Evolutionary conservation across 1,140 invertebrate species (phyloP), one percentile per base, ranked within the genome.

Genomic region (Macrotrachela quadricornifera): DNA sequence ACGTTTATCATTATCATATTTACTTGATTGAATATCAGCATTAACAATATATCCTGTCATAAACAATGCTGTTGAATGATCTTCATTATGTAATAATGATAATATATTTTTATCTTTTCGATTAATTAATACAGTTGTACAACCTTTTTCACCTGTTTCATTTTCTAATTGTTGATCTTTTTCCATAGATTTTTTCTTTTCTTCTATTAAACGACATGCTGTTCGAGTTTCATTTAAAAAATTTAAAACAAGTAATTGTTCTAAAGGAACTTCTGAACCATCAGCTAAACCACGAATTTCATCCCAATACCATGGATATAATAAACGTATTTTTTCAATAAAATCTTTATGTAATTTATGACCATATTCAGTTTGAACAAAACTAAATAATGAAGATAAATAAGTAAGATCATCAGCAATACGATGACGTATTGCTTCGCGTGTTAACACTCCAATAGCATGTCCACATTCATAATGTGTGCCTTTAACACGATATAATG

Each of bases 61-160:
- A 30, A 47, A 53, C 11, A 53, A 18, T 21, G 51, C 17, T 6
- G 14, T 15, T 0, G 39, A 17, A 21, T 21, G n/a, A 30, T 53
- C 51, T 53, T 53, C 51, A 48, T 53, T 53, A 37, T 53, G 51
- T n/a, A 53, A 30, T n/a, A 53, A 10, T 15, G 16, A 46, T 46
- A 21, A 53, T 17, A 43, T 37, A 21, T 14, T 0, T 18, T 14
- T 39, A 38, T 39, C 8, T 37, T 46, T 42, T 18, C 6, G 12
- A n/a, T 14, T 15, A 43, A 53, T 12, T 21, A 16, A 38, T 21
- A n/a, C 14, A 36, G 36, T 39, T 38, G 36, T 40, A 41, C 17
- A 16, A 14, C 10, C 16, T 30, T n/a, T 47, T 53, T 53, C 51
- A 39, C 44, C 39, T 17, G 44, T 46, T 40, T 51, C 49, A 13